Evolutionary conservation across 2,797 vertebrate genomes (phyloP).

Genomic region (Salarias fasciatus): DNA sequence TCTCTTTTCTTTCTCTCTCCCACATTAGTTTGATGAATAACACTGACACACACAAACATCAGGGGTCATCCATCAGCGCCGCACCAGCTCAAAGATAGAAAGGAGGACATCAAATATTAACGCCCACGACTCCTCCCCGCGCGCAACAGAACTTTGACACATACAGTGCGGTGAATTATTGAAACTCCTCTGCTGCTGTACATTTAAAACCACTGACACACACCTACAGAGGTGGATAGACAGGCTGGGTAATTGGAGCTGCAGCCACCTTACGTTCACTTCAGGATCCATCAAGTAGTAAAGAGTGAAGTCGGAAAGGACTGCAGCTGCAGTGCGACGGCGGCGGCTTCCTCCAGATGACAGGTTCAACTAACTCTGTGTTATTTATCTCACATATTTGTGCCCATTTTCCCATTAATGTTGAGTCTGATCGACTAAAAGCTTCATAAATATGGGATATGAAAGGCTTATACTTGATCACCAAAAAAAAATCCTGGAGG

Average conservation of each 20-base stretch:
- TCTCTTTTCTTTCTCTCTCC: constrained; percentile 34
- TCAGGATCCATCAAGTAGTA: constrained; percentile 5
- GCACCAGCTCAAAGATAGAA: constrained; percentile 46
- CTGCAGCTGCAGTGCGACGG: no score
- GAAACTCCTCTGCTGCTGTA: constrained; percentile 51
- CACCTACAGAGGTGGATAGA: constrained; percentile 15
- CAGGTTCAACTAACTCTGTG: no score
- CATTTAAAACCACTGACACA: constrained; percentile 44
- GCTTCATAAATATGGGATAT: no score
- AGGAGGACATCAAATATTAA: constrained; percentile 73
- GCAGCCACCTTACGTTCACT: constrained; percentile 13
- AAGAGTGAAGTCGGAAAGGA: constrained; percentile 8
- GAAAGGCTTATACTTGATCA: no score
- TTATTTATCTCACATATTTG: no score
- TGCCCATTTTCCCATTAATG: no score
- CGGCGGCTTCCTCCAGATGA: no score
- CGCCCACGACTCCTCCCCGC: constrained; percentile 39
- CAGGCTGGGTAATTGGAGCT: constrained; percentile 22
- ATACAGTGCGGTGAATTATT: constrained; percentile 62
- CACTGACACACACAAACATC: constrained; percentile 47
- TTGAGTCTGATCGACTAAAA: no score
- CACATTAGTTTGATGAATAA: constrained; percentile 67
- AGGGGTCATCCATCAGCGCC: constrained; percentile 62
- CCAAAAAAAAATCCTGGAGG: no score
- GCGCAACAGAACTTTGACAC: constrained; percentile 52